Evolutionary conservation across 1,140 invertebrate genomes (phyloP).

Genomic region (Macrotrachela quadricornifera): DNA sequence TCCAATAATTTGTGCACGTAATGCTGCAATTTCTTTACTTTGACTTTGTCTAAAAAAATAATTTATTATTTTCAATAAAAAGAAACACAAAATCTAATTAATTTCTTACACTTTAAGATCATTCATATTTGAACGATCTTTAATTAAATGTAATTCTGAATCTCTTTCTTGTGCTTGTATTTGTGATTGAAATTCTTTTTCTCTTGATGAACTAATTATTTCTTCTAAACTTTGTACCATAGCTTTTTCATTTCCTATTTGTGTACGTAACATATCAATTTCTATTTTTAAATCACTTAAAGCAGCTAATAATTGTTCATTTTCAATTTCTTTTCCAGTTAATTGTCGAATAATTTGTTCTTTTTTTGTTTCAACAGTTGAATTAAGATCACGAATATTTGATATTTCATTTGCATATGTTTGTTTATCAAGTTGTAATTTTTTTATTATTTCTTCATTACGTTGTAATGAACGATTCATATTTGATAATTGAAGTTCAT

Average conservation of each 20-base stretch:
- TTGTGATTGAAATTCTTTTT: slow-evolving; percentile 28
- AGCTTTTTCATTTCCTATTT: slow-evolving; percentile 18
- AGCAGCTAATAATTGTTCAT: slow-evolving; percentile 24
- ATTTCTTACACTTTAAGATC: slow-evolving; percentile 27
- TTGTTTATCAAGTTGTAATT: slow-evolving; percentile 21
- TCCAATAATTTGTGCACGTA: slow-evolving; percentile 26
- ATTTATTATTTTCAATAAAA: background rate
- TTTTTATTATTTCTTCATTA: slow-evolving; percentile 22
- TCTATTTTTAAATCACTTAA: slow-evolving; percentile 19
- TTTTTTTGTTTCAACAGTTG: slow-evolving; percentile 22
- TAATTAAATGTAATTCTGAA: slow-evolving; percentile 27
- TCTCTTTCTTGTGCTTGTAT: slow-evolving; percentile 23
- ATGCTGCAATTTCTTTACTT: slow-evolving; percentile 22
- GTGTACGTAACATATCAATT: slow-evolving; percentile 17
- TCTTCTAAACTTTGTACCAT: slow-evolving; percentile 23
- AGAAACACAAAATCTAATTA: no score
- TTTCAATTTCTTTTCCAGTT: slow-evolving; percentile 19
- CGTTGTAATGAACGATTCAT: slow-evolving; percentile 20
- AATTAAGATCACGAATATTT: slow-evolving; percentile 23
- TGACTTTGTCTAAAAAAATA: slow-evolving; percentile 20
- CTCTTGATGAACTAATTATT: slow-evolving; percentile 21
- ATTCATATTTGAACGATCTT: slow-evolving; percentile 24
- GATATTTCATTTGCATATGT: slow-evolving; percentile 21
- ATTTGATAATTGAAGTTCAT: slow-evolving; percentile 25
- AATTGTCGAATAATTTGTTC: slow-evolving; percentile 24